Evolutionary conservation across 1,140 invertebrate genomes (phyloP).

Genomic region (Harlomillsia oculata): DNA sequence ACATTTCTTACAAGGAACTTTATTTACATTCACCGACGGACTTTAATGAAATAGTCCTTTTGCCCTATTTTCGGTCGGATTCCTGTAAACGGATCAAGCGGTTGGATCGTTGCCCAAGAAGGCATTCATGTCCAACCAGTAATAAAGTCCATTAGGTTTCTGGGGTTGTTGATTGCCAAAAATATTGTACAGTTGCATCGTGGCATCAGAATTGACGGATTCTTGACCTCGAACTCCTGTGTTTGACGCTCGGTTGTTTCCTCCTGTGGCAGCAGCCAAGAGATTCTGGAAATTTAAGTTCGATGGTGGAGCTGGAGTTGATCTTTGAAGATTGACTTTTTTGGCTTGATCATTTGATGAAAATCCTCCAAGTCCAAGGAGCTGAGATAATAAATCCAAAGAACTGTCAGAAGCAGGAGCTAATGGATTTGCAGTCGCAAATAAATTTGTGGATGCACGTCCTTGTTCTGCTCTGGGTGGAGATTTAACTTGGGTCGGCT

Average conservation of each 20-base stretch:
- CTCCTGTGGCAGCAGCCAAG: background rate
- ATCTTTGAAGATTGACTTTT: background rate
- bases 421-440: background rate
- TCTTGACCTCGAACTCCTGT: background rate
- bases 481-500: no score
- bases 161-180: slow-evolving; percentile 10
- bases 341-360: background rate
- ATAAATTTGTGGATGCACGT: background rate
- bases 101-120: slow-evolving; percentile 26
- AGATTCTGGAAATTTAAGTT: background rate
- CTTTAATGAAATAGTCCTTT: slow-evolving; percentile 30
- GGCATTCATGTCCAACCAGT: slow-evolving; percentile 34
- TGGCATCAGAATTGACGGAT: slow-evolving; percentile 7
- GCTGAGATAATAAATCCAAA: slow-evolving; percentile 24
- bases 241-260: background rate
- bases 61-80: slow-evolving; percentile 32
- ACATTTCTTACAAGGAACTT: no score
- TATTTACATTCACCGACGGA: no score
- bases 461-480: no score
- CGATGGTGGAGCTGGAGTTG: slow-evolving; percentile 9
- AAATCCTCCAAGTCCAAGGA: slow-evolving; percentile 20
- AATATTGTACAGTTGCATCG: slow-evolving; percentile 22
- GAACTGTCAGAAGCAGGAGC: background rate
- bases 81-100: slow-evolving; percentile 20
- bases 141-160: slow-evolving; percentile 29